phyloP scores from a whole-genome alignment of 2,888 invertebrate genomes.

The Himalopsyche tibetana region DNA sequence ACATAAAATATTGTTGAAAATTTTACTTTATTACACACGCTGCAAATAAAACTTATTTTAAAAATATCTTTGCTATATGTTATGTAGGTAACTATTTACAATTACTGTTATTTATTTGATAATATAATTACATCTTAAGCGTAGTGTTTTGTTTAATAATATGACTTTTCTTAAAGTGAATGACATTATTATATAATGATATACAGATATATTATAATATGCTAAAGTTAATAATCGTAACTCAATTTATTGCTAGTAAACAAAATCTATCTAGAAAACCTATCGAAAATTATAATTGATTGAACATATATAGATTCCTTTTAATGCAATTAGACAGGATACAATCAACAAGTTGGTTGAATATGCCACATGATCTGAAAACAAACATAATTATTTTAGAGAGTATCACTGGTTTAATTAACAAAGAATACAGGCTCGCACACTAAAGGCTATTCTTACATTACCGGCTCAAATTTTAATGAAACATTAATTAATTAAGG shows the following conservation, averaged over 20 bases:
- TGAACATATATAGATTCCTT: neutral
- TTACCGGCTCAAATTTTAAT: neutral
- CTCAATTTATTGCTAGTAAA: conserved; percentile 40
- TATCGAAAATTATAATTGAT: conserved; percentile 30
- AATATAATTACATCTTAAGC: conserved; percentile 19
- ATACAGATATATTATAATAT: neutral
- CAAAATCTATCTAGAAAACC: conserved; percentile 7
- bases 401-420: neutral
- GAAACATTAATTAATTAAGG: conserved; percentile 22
- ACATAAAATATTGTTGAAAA: neutral
- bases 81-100: neutral
- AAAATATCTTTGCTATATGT: neutral
- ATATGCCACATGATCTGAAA: conserved; percentile 25
- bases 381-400: neutral
- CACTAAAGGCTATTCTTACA: neutral
- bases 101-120: neutral
- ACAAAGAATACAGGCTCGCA: neutral
- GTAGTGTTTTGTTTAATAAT: conserved; percentile 23
- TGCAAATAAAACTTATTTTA: neutral
- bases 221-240: conserved; percentile 9
- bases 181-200: conserved; percentile 29
- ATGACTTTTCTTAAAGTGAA: conserved; percentile 23
- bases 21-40: neutral
- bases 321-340: neutral
- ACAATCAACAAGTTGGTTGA: conserved; percentile 24